Base-by-base conservation (phyloP, 2,113 vertebrate species). In the Cygnus atratus region DNA sequence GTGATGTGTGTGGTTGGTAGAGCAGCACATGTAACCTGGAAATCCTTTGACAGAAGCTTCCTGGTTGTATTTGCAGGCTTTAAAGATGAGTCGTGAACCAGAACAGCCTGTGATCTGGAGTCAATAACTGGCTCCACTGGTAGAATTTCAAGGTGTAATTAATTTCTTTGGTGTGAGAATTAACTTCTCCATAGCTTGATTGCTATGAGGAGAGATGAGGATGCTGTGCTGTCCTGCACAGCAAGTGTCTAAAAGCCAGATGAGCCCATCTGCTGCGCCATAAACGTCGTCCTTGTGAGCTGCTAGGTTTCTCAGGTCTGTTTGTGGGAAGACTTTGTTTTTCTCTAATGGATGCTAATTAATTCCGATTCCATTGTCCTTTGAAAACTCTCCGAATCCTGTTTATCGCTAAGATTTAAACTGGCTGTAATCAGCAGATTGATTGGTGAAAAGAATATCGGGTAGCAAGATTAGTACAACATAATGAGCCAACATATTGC, bases 81-180 rank as follows among this genome's bases (percentile, higher is more conserved):
- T 75, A 79, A 87, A 82, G 66, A 39, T 37, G 39, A 84, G 54
- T 81, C 82, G 81, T 62, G 33, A 77, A 43, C 35, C 61, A 61
- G 52, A 83, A 63, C 59, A 25, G 33, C 63, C 29, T 1, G 61
- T 58, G 73, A 55, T 68, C 58, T 55, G 74, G 22, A 2, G 0
- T 84, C 73, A 84, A 7, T 57, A 75, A 66, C 13, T 11, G 39
- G 18, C 24, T 76, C 25, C 48, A 48, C 35, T 76, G 70, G 70
- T 79, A 28, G 71, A 31, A 29, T 82, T 92, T 91, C 77, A 84
- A 93, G 86, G 88, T 87, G 48, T 67, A 84, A 87, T 90, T 72
- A 92, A 88, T 91, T 87, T 43, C 82, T 87, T 44, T 55, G 74
- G 11, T 65, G 37, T 65, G 73, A 62, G 33, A 88, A 75, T 93